Percentiles rank a stretch among this genome's conserved stretches.
Conservation (phyloP, 2,113 vertebrate species). For the Nanger granti region DNA sequence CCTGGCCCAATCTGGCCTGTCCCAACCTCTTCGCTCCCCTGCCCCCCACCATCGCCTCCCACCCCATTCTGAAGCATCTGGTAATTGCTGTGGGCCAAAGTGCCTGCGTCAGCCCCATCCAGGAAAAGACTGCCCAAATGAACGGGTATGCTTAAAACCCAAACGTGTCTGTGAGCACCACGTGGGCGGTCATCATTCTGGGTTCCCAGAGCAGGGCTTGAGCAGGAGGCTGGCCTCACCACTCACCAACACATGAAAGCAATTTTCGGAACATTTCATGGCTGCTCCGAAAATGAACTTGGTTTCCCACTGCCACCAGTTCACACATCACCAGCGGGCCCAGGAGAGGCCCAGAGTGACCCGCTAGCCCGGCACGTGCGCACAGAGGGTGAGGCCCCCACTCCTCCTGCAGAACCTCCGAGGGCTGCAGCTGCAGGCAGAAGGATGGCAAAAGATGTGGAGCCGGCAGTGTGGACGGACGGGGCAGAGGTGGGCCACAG, state of each 20-base stretch:
- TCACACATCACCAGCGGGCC: not conserved
- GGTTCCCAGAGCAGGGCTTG: not conserved
- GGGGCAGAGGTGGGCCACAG: not conserved
- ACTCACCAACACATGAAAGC: slow-evolving; percentile 24
- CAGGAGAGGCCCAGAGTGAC: not conserved
- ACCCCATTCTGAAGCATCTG: not conserved
- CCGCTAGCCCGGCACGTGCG: not conserved
- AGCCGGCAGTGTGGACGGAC: not conserved
- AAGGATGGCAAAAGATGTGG: not conserved
- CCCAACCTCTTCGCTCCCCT: not conserved
- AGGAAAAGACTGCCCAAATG: slow-evolving; percentile 64
- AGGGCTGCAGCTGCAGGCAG: not conserved
- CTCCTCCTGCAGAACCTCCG: not conserved
- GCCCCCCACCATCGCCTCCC: not conserved
- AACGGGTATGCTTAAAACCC: slow-evolving; percentile 55
- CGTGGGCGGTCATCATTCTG: not conserved
- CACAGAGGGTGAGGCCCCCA: not conserved
- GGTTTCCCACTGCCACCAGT: not conserved
- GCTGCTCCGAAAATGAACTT: slow-evolving; percentile 11
- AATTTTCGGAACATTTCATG: slow-evolving; percentile 18
- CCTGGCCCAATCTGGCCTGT: not conserved
- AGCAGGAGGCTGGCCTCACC: not conserved
- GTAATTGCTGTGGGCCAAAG: slow-evolving; percentile 48
- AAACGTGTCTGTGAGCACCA: not conserved
- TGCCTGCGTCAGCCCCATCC: slow-evolving; percentile 56